These are phyloP conservation scores for Cyphomyrus plagiostoma DNA, from an alignment of 2,113 vertebrate species.

Conservation along the genomic window DNA sequence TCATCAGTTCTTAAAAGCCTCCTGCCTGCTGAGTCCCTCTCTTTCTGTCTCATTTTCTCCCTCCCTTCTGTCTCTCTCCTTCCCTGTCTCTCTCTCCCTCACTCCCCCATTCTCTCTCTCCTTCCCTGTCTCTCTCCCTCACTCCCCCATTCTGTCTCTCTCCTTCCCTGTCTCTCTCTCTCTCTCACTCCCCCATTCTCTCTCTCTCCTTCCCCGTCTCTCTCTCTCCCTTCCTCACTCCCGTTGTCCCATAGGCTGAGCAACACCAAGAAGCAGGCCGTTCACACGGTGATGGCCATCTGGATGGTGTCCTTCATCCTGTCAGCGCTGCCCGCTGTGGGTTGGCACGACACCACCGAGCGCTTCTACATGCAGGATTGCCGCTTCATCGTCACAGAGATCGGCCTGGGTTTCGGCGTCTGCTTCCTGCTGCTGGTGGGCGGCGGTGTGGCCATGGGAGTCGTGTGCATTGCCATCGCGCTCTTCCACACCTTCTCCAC, in stretches of 20 bases:
- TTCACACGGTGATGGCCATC: constrained; percentile 89
- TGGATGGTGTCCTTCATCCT: constrained; percentile 94
- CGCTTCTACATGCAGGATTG: constrained; percentile 86
- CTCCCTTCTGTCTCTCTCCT: not conserved
- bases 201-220: not conserved
- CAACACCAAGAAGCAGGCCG: constrained; percentile 86
- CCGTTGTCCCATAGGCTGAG: constrained; percentile 65
- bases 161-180: not conserved
- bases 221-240: not conserved
- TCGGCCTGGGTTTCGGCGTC: constrained; percentile 85
- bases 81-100: too few species aligned
- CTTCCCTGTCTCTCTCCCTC: not conserved
- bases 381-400: constrained; percentile 86
- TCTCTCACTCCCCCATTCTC: not conserved
- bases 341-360: constrained; percentile 83
- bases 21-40: too few species aligned
- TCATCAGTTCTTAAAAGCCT: not conserved
- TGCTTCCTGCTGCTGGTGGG: constrained; percentile 86
- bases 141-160: not conserved
- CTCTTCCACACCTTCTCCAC: constrained; percentile 82
- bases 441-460: constrained; percentile 77
- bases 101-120: not conserved
- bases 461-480: constrained; percentile 78
- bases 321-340: constrained; percentile 84
- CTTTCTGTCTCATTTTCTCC: too few species aligned